Evolutionary conservation across 2,113 vertebrate species (phyloP), one percentile per base, ranked within the genome.

Genomic region (Hepsetus odoe): DNA sequence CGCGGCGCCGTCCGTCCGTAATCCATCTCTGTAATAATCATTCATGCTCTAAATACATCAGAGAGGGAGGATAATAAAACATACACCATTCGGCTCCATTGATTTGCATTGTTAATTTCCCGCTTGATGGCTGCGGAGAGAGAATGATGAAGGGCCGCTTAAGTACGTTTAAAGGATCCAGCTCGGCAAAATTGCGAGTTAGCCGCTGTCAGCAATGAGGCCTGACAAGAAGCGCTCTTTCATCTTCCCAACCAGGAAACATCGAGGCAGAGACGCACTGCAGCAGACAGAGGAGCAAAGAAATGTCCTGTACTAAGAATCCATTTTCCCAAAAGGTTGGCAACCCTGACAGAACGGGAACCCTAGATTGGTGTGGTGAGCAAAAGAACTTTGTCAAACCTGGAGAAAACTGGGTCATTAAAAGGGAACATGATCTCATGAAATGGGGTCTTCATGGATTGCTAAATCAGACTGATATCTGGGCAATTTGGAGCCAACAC

Each of bases 21-120:
- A 85, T 89, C 83, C 81, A 80, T 88, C 84, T 85, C 83, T 14
- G 32, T 80, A 86, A 88, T 83, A 87, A 88, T 88, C 79, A 86
- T 76, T 38, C 74, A 67, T 11, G 70, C 67, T 70, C 77, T 65
- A 84, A 80, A 87, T 76, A 83, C 75, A 82, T 86, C 80, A 77
- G 69, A 80, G 59, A 73, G 33, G 46, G 58, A 65, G 82, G 82
- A 85, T 38, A 74, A 83, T 85, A 72, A 85, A 87, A 85, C 79
- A 82, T 35, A 68, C 55, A 76, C 72, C 86, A 85, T 83, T 82
- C 77, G 65, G 82, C 83, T 79, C 66, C 82, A 84, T 86, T 88
- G 87, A 88, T 89, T 86, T 86, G 82, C 85, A 83, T 82, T 87
- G 88, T 89, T 89, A 81, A 89, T 87, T 90, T 88, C 78, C 83